Base-by-base conservation (phyloP, 2,797 vertebrate species). In the Labeo calbasu region DNA sequence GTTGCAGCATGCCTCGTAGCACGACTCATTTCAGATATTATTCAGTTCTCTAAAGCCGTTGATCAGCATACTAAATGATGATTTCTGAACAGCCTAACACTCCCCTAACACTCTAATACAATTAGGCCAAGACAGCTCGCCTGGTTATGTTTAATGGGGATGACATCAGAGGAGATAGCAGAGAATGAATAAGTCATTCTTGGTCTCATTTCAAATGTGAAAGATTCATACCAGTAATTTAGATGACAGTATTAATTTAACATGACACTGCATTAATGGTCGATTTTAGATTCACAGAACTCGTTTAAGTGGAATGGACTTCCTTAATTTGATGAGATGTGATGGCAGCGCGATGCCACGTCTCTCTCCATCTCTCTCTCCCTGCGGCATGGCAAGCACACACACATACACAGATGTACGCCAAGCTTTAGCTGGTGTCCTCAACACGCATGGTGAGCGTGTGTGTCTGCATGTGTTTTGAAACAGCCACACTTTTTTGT, bases 201-300 rank as follows among this genome's bases (percentile, higher is more conserved):
- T 80, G 79, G 87, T 90, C 90, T 90, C 87, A 86, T 90, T 91
- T 90, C 88, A 87, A 89, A 90, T 84, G 85, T 88, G 86, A 91
- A 90, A 89, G 89, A 90, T 90, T 88, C 88, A 91, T 89, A 87
- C 86, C 88, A 87, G 88, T 90, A 90, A 90, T 90, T 90, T 90
- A 89, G 91, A 90, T 90, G 89, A 91, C 90, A 92, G 82, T 91
- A 90, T 94, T 91, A 92, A 93, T 94, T 91, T 96, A 95, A 95
- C 94, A 95, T 95, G 95, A 95, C 95, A 95, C 92, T 86, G 91
- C 95, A 94, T 95, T 95, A 94, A 95, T 95, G 94, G 94, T 95
- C 95, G 94, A 95, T 95, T 95, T 95, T 93, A 93, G 94, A 93
- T 95, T 95, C 92, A 91, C 88, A 90, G 92, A 91, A 93, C 93